phyloP scores from a whole-genome alignment of 1,140 invertebrate species.

The Drosophila bocki region DNA sequence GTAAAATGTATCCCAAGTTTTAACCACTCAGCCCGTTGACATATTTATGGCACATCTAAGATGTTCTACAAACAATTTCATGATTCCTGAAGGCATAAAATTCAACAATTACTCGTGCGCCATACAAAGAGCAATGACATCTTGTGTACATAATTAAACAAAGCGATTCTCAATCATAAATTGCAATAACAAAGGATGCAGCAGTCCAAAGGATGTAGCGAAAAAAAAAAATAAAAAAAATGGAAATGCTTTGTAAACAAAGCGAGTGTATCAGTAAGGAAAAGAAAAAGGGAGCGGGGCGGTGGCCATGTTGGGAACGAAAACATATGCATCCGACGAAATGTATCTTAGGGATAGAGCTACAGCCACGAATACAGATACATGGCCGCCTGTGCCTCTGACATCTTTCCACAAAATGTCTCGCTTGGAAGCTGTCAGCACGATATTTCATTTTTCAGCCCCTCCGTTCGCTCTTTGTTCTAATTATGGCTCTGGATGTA shows the following conservation, averaged over 20 bases:
- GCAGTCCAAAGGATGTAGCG: constrained; percentile 20
- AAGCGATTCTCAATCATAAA: constrained; percentile 46
- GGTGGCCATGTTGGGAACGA: constrained; percentile 56
- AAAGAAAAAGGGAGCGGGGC: constrained; percentile 21
- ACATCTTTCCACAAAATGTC: constrained; percentile 70
- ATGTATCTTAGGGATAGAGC: constrained; percentile 41
- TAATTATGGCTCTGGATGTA: constrained; percentile 61
- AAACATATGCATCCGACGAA: constrained; percentile 45
- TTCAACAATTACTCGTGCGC: constrained; percentile 22
- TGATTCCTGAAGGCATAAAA: constrained; percentile 28
- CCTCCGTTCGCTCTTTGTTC: constrained; percentile 62
- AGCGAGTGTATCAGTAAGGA: neutral
- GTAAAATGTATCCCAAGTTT: neutral
- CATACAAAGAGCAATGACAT: constrained; percentile 47
- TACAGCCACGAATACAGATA: constrained; percentile 11
- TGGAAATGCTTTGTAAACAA: constrained; percentile 39
- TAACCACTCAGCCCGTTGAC: constrained; percentile 7
- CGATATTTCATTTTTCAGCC: constrained; percentile 50
- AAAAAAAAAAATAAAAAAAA: constrained; percentile 29
- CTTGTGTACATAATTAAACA: constrained; percentile 54
- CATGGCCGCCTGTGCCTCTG: constrained; percentile 38
- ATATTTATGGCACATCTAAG: constrained; percentile 36
- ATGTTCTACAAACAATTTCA: constrained; percentile 41
- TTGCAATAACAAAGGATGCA: constrained; percentile 38
- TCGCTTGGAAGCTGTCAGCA: constrained; percentile 64